Base-by-base conservation (phyloP, 2,888 invertebrate species). In the Arge pagana region DNA sequence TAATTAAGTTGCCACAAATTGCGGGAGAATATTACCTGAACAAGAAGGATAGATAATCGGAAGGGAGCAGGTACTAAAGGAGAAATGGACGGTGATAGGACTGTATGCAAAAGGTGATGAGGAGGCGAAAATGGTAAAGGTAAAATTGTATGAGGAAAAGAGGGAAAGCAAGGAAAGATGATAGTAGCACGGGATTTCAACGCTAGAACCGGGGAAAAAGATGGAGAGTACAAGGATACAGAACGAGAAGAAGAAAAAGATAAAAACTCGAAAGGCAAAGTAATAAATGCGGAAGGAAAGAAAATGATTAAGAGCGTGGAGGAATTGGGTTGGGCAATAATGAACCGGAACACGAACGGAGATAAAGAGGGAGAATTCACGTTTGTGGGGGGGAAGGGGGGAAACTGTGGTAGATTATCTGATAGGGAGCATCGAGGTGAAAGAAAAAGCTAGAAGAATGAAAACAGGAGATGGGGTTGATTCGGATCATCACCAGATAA, bases 401-500 rank as follows among this genome's bases (percentile, higher is more conserved):
- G 11, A 23, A 8, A 23, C 37, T 8, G 37, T 39, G 13, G 26
- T 40, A 40, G 40, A 40, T 10, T 40, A 40, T 16, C 16, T 10
- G 6, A 10, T 40, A 15, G 40, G 40, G n/a, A 11, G 16, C 26
- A 40, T 1, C 4, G 41, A 41, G 6, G 18, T 8, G 8, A 42
- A 8, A 11, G 41, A 30, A 10, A 24, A 3, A 16, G 26, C 16
- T 2, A 10, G 2, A 19, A 18, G 28, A 7, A 10, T 41, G 4
- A 8, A n/a, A 3, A 7, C 19, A 4, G 30, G 30, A 7, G 19
- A 28, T 8, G 30, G 3, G 11, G 23, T 23, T 2, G 48, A 48
- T 15, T 48, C 33, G 5, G 36, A 48, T 19, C 48, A 48, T 24
- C 41, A 42, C 41, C 41, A 16, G 11, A 3, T 42, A 11, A 16